Conservation (phyloP, 2,888 invertebrate genomes). For the Scaptomyza polygonia region DNA sequence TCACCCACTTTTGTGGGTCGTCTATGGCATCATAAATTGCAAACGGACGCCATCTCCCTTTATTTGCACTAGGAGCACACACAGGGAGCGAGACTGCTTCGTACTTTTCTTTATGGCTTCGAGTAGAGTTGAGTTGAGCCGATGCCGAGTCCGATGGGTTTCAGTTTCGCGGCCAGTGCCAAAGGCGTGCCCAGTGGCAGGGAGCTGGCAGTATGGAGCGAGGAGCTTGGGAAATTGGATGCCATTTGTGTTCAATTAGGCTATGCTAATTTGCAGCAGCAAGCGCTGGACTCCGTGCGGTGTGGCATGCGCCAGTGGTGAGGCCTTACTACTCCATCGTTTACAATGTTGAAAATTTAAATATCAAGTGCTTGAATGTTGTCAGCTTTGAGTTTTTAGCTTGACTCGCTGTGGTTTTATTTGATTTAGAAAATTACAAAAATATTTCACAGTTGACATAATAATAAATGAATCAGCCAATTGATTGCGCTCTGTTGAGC, state of each 20-base stretch:
- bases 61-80: neutral
- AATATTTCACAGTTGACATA: conserved; percentile 59
- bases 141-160: conserved; percentile 49
- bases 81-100: conserved; percentile 4
- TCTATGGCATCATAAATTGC: conserved; percentile 74
- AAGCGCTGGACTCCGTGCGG: neutral
- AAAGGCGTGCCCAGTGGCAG: conserved; percentile 40
- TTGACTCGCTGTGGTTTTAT: conserved; percentile 15
- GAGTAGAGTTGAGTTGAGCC: conserved; percentile 25
- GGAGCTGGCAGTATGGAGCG: conserved; percentile 8
- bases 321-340: conserved; percentile 3
- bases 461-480: conserved; percentile 62
- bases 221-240: conserved; percentile 67
- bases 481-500: conserved; percentile 20
- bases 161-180: conserved; percentile 65
- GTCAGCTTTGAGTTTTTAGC: conserved; percentile 1
- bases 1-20: conserved; percentile 41
- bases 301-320: conserved; percentile 16
- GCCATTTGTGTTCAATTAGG: conserved; percentile 81
- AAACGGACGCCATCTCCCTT: conserved; percentile 60
- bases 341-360: conserved; percentile 32
- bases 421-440: conserved; percentile 48
- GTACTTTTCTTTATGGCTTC: conserved; percentile 5
- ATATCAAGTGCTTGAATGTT: conserved; percentile 7
- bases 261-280: conserved; percentile 73